phyloP scores from a whole-genome alignment of 1,140 invertebrate species.

The Drosophila eugracilis region DNA sequence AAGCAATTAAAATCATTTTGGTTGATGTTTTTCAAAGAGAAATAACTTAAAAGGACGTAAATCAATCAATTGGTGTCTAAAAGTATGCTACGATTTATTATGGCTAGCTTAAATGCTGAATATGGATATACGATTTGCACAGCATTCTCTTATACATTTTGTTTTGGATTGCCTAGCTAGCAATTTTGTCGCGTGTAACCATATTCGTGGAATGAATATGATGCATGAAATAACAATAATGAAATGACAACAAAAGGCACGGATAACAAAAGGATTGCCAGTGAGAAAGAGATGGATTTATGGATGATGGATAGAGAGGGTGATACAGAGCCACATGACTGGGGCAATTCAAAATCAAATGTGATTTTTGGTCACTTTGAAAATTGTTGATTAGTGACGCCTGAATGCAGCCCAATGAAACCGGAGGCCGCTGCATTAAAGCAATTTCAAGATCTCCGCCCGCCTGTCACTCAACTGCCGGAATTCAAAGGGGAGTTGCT shows the following conservation, averaged over 20 bases:
- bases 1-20: background rate
- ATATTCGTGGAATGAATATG: constrained; percentile 60
- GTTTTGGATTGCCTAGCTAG: too few relatives aligned
- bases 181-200: constrained; percentile 1
- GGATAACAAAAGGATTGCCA: constrained; percentile 72
- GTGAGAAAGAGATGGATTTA: constrained; percentile 1
- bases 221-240: constrained; percentile 83
- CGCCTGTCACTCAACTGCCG: constrained; percentile 30
- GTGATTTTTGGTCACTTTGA: constrained; percentile 81
- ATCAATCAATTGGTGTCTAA: too few relatives aligned
- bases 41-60: too few relatives aligned
- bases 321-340: background rate
- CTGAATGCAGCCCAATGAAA: constrained; percentile 66
- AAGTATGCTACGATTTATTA: too few relatives aligned
- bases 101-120: too few relatives aligned
- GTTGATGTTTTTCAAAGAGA: too few relatives aligned
- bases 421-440: constrained; percentile 53
- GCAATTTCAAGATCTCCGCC: constrained; percentile 48
- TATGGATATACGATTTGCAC: too few relatives aligned
- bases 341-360: constrained; percentile 66
- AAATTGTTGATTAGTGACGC: constrained; percentile 80
- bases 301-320: background rate
- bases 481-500: constrained; percentile 14
- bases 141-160: too few relatives aligned
- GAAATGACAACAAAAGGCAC: constrained; percentile 82